Base-by-base conservation (phyloP, 2,113 vertebrate species). In the Xyrauchen texanus region DNA sequence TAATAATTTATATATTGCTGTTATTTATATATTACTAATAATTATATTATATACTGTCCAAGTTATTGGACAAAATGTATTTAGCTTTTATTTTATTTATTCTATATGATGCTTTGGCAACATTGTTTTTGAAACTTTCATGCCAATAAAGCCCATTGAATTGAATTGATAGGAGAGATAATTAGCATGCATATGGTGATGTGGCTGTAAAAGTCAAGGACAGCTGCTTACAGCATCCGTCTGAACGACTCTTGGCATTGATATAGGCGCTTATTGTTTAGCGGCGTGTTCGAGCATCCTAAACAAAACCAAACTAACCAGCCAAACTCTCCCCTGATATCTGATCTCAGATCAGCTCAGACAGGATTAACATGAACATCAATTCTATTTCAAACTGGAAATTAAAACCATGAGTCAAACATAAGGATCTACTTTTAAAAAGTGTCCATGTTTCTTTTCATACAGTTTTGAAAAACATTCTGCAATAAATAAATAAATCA, bases 191-290 rank as follows among this genome's bases (percentile, higher is more conserved):
- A 68, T 15, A 74, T 58, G 55, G 11, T 52, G 47, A 11, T 44
- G 64, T 8, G 47, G 13, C 46, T 52, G 45, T 55, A 72, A 75
- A 65, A 73, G 68, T 57, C 49, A 71, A 71, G 60, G 68, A 65
- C 68, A 16, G 51, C 10, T 34, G 3, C 21, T 34, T 34, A 34
- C 21, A 34, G 21, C 21, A 34, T 34, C 21, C 21, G 8, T 16
- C 49, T 60, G 62, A 5, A 49, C 57, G 6, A 52, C 49, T 52
- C 55, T 42, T 12, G 21, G 16, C 8, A 70, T 12, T 15, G 11
- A 21, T 47, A 57, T 16, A n/a, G 42, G 3, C 44, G 11, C 9
- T 6, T 42, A 72, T 4, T 2, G 55, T 58, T 15, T n/a, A 12
- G 53, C 2, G 21, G 21, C 21, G 3, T 34, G 21, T 34, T 34